These are phyloP conservation scores for Chymomyza caudatula DNA, from an alignment of 2,888 invertebrate species.

Conservation along the genomic window DNA sequence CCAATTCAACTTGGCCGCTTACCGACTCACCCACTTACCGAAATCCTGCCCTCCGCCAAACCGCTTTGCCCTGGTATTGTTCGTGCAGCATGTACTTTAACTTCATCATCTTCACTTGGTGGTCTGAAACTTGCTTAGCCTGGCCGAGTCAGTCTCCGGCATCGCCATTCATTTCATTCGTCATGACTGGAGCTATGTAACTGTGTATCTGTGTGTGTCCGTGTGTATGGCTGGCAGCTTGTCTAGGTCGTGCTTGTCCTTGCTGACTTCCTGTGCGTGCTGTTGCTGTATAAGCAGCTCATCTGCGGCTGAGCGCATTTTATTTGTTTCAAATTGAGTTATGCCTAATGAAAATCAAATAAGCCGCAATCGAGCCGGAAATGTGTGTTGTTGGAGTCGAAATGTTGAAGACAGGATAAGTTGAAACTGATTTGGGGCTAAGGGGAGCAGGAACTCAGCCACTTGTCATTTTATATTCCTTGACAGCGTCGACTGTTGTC, in stretches of 20 bases:
- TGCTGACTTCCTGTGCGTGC: conserved; percentile 5
- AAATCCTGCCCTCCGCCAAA: background rate
- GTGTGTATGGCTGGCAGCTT: conserved; percentile 40
- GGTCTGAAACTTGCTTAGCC: conserved; percentile 49
- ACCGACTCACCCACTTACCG: background rate
- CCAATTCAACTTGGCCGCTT: conserved; percentile 40
- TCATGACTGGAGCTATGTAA: background rate
- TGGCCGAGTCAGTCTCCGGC: conserved; percentile 22
- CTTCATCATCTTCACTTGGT: conserved; percentile 66
- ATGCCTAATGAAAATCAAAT: conserved; percentile 75
- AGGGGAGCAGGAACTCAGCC: background rate
- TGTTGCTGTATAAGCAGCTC: conserved; percentile 62
- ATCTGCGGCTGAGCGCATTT: conserved; percentile 65
- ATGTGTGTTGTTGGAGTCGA: conserved; percentile 25
- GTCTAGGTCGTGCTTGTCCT: conserved; percentile 5
- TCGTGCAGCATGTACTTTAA: conserved; percentile 57
- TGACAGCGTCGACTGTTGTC: conserved; percentile 10
- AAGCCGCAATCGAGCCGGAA: conserved; percentile 70
- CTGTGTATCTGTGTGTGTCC: conserved; percentile 6
- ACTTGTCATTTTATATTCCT: background rate
- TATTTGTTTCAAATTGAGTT: conserved; percentile 74
- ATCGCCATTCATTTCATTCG: background rate
- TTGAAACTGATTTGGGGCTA: background rate
- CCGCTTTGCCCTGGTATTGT: conserved; percentile 41
- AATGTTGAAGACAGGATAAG: background rate